A percentile compares a stretch with the other conserved stretches of the same genome.
These are phyloP conservation scores for Aselliscus stoliczkanus DNA, from an alignment of 2,797 vertebrate genomes.

Conservation along the genomic window DNA sequence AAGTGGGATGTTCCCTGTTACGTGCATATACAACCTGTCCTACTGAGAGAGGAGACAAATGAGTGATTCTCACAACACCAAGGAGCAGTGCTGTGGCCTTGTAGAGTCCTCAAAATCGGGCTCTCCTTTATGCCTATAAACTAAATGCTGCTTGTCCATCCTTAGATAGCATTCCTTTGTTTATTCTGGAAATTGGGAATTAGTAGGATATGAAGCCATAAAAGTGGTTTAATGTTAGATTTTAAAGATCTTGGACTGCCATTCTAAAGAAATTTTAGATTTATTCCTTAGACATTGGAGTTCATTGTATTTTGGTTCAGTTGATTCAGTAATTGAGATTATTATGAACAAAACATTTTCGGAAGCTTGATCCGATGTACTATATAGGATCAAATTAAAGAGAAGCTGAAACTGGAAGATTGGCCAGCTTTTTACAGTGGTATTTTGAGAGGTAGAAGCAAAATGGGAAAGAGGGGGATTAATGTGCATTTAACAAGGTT, in stretches of 20 bases:
- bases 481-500: background rate
- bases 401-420: background rate
- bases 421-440: background rate
- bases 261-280: slow-evolving; percentile 8
- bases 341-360: background rate
- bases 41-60: background rate
- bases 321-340: background rate
- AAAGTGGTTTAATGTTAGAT: background rate
- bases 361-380: background rate
- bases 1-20: background rate
- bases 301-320: background rate
- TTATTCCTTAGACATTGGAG: background rate
- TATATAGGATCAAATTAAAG: background rate
- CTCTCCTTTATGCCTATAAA: background rate
- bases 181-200: background rate
- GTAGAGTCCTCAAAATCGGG: background rate
- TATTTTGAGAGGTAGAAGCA: background rate
- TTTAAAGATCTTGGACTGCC: background rate
- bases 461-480: background rate
- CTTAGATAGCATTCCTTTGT: background rate
- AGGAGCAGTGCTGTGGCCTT: background rate
- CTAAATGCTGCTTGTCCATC: background rate
- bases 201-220: background rate
- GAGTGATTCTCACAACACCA: background rate
- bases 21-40: background rate